phyloP scores from a whole-genome alignment of 2,888 invertebrate species.

The Drosophila cognata region DNA sequence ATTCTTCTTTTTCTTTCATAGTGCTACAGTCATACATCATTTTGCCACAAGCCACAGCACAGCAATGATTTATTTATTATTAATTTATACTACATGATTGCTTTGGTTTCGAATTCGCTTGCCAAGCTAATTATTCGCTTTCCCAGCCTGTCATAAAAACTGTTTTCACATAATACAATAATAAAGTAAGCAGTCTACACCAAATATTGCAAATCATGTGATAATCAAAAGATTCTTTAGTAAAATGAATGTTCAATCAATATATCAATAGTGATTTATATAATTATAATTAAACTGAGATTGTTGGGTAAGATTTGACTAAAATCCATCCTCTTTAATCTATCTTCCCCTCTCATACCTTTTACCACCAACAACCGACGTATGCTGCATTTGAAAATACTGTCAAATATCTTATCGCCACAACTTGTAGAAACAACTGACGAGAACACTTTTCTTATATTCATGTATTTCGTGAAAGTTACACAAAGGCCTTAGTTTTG shows the following conservation, averaged over 20 bases:
- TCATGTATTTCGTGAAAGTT: slow-evolving; percentile 3
- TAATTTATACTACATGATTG: slow-evolving; percentile 53
- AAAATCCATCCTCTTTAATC: not conserved
- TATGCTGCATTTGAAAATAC: not conserved
- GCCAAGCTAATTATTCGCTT: slow-evolving; percentile 23
- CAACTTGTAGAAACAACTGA: not conserved
- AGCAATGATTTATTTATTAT: slow-evolving; percentile 46
- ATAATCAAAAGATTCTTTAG: not conserved
- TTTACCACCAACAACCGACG: not conserved
- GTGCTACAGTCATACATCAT: slow-evolving; percentile 34
- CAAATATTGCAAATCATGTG: slow-evolving; percentile 1
- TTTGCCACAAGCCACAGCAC: slow-evolving; percentile 1
- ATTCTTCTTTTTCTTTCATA: slow-evolving; percentile 8
- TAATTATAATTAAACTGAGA: not conserved
- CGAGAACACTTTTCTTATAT: slow-evolving; percentile 20
- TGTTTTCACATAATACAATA: slow-evolving; percentile 12
- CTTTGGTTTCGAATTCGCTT: slow-evolving; percentile 29
- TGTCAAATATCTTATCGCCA: not conserved
- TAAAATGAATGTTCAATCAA: slow-evolving; percentile 4
- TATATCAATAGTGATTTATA: not conserved
- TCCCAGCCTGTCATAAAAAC: slow-evolving; percentile 1
- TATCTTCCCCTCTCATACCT: not conserved
- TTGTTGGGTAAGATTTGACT: not conserved
- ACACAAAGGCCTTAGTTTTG: slow-evolving; percentile 24
- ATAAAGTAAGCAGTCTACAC: slow-evolving; percentile 1